Evolutionary conservation across 2,888 invertebrate genomes (phyloP).

Genomic region (Frankliniella intonsa): DNA sequence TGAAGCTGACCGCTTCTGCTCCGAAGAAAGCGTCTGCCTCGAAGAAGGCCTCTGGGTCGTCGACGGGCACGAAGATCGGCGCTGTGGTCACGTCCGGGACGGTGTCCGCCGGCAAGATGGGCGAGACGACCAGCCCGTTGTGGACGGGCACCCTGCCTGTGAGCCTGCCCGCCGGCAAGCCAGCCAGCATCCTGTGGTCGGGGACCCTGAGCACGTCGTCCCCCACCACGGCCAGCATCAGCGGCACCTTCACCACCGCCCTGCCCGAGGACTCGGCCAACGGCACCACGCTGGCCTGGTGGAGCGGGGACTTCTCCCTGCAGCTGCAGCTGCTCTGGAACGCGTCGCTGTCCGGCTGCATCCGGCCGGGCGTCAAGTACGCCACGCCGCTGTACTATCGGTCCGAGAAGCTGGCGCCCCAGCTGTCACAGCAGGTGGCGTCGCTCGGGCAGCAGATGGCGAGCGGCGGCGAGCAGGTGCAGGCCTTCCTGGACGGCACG

Average conservation of each 20-base stretch:
- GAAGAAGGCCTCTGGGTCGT: conserved; percentile 11
- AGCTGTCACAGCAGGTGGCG: not conserved
- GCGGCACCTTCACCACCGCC: conserved; percentile 20
- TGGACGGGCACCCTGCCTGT: conserved; percentile 19
- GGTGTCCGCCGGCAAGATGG: not conserved
- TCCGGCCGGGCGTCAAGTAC: conserved; percentile 37
- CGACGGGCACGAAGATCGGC: conserved; percentile 13
- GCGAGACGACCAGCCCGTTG: not conserved
- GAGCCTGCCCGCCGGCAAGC: conserved; percentile 34
- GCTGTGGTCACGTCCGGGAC: conserved; percentile 24
- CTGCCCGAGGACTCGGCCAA: conserved; percentile 36
- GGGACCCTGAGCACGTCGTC: conserved; percentile 28
- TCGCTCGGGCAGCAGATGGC: not conserved
- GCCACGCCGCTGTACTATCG: conserved; percentile 27
- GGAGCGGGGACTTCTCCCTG: conserved; percentile 37
- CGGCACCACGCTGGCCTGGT: conserved; percentile 36
- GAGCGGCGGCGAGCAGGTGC: not conserved
- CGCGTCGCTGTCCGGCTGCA: conserved; percentile 35
- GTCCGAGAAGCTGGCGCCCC: not conserved
- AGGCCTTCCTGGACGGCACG: conserved; percentile 28
- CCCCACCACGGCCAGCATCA: conserved; percentile 9
- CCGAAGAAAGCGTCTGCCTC: not conserved
- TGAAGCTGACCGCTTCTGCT: not conserved
- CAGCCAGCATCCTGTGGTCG: conserved; percentile 36
- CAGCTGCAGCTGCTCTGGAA: conserved; percentile 35